Base-by-base conservation (phyloP, 2,113 vertebrate species). In the Pycnonotus jocosus region DNA sequence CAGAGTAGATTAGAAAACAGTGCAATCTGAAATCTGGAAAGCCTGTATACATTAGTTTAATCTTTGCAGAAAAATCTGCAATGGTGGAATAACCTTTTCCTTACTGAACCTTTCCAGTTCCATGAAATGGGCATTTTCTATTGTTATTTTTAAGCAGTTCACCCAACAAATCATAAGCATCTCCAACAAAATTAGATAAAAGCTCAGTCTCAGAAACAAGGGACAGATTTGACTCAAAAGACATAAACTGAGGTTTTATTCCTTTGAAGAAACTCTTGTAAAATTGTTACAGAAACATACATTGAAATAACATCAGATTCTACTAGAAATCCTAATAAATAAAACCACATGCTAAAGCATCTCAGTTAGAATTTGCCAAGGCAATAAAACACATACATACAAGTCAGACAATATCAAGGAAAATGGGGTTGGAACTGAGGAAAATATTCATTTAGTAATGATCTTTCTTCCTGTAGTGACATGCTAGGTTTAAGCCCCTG, bases 401-500 rank as follows among this genome's bases (percentile, higher is more conserved):
- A 79, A 89, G 61, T 92, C 83, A 92, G 27, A 40, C 5, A 94
- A 48, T 58, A 69, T 94, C 73, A 88, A 65, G 71, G 89, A 93
- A 84, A 93, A 92, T 40, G n/a, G 11, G 21, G 31, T 37, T 73
- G 47, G 40, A 92, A 48, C 35, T 93, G 72, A 92, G 38, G 76
- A 84, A 84, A 90, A 88, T 87, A 90, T 86, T 93, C 21, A 76
- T 45, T 92, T 89, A 95, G 79, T 85, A 92, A 60, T 58, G 65
- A 76, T 78, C 50, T 53, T 48, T 70, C 83, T 70, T 92, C 56
- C 76, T 54, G 81, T 82, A 81, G n/a, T 71, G 57, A 72, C 65
- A 72, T 60, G 31, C 50, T 31, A 81, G 11, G 70, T 83, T 94
- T 91, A 88, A 91, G 45, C 45, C 64, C 28, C 82, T 83, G 86